Percentiles rank a stretch among this genome's conserved stretches.
Evolutionary conservation across 2,113 vertebrate genomes (phyloP).

Genomic region (Laticauda laticaudata): DNA sequence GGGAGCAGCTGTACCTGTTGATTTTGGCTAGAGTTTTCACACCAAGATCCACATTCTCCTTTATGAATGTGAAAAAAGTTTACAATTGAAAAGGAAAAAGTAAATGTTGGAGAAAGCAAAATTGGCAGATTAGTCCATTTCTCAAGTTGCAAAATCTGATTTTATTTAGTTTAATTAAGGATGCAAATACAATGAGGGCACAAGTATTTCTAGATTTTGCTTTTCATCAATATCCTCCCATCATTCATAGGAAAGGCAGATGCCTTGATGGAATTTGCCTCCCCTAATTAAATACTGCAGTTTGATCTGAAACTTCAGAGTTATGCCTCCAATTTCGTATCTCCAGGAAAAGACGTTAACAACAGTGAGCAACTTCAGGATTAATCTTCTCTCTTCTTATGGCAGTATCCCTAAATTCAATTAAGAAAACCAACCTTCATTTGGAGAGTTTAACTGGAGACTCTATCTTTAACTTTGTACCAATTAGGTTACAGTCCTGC

Average conservation of each 20-base stretch:
- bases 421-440: neutral
- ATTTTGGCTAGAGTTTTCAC: neutral
- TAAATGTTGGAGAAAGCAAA: neutral
- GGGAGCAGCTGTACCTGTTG: neutral
- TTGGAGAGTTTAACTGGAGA: neutral
- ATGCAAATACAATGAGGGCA: neutral
- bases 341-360: neutral
- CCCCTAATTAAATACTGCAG: neutral
- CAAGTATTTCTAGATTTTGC: neutral
- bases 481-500: neutral
- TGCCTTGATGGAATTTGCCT: neutral
- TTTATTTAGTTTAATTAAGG: neutral
- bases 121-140: neutral
- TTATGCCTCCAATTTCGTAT: neutral
- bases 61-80: neutral
- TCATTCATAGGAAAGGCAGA: neutral
- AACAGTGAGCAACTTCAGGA: neutral
- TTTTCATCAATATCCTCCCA: neutral
- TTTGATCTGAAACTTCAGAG: neutral
- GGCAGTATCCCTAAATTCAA: neutral
- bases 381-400: neutral
- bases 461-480: neutral
- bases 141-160: neutral
- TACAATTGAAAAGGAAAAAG: neutral
- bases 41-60: neutral